Percentiles rank a stretch among this genome's conserved stretches.
These are phyloP conservation scores for Dreissena polymorpha DNA, from an alignment of 1,140 invertebrate genomes.

Conservation along the genomic window DNA sequence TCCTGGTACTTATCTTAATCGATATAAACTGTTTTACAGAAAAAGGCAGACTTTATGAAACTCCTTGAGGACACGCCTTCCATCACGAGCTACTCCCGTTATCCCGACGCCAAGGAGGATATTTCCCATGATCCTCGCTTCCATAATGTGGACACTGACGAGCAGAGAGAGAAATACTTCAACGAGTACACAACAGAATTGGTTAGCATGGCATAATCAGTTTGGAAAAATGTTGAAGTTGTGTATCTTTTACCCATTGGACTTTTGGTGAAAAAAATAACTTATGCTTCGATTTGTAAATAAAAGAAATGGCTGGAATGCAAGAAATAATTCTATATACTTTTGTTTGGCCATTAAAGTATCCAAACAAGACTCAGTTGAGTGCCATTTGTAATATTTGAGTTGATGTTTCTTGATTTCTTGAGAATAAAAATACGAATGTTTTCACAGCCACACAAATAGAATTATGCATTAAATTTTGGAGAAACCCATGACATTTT, in stretches of 20 bases:
- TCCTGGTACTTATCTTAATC: background rate
- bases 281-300: too few species aligned
- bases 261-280: too few species aligned
- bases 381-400: background rate
- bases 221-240: too few species aligned
- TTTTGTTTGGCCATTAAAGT: too few species aligned
- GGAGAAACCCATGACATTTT: background rate
- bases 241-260: too few species aligned
- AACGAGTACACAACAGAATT: conserved; percentile 36
- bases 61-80: conserved; percentile 32
- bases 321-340: too few species aligned
- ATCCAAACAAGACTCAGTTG: background rate
- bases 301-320: too few species aligned
- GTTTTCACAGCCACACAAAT: background rate
- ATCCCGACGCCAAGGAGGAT: conserved; percentile 37
- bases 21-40: conserved; percentile 29
- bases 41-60: conserved; percentile 50
- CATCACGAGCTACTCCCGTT: conserved; percentile 46
- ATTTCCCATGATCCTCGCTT: conserved; percentile 41
- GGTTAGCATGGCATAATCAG: conserved; percentile 9
- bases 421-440: too few species aligned
- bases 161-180: conserved; percentile 37
- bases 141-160: conserved; percentile 43
- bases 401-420: background rate
- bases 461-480: background rate